Base-by-base conservation (phyloP, 2,888 invertebrate species). In the Chaetoderma sp. region DNA sequence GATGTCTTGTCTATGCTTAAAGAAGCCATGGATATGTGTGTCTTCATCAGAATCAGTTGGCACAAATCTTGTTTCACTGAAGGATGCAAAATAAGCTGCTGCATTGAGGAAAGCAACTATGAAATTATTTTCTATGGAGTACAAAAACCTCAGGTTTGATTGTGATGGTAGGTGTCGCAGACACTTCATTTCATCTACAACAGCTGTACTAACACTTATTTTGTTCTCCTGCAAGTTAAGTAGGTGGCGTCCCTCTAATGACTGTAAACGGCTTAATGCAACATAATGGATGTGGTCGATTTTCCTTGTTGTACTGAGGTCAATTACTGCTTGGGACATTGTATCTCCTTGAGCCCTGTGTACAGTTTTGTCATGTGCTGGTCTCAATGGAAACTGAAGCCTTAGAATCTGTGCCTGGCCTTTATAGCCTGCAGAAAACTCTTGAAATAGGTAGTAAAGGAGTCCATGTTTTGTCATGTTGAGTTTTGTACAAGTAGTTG, bases 271-370 rank as follows among this genome's bases (percentile, higher is more conserved):
- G 21, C 60, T 60, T 44, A 45, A 25, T 57, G 49, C 57, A 21
- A 62, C 64, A 67, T 70, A 70, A 62, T 67, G 70, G 33, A 65
- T 65, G 49, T 67, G 70, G 28, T 61, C 42, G 1, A 61, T 21
- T 55, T 49, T 65, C 28, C 60, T 47, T 54, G 33, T 4, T 54
- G 10, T 30, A 6, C 47, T 50, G 4, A 67, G 25, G 36, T 68
- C 65, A 8, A 63, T 54, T 18, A 68, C 65, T 18, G 44, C 55
- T 13, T 36, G 49, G 6, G 45, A 6, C n/a, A 63, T 16, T 33
- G 67, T 67, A 33, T 56, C 52, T 32, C 70, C 70, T 32, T 70
- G 70, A n/a, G 70, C 49, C 47, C 67, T 65, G 21, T 65, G 62
- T 18, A 67, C 33, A 13, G 58, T 65, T 61, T 63, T 70, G 2